Conservation (phyloP, 1,140 invertebrate genomes). For the Doryteuthis pealeii region DNA sequence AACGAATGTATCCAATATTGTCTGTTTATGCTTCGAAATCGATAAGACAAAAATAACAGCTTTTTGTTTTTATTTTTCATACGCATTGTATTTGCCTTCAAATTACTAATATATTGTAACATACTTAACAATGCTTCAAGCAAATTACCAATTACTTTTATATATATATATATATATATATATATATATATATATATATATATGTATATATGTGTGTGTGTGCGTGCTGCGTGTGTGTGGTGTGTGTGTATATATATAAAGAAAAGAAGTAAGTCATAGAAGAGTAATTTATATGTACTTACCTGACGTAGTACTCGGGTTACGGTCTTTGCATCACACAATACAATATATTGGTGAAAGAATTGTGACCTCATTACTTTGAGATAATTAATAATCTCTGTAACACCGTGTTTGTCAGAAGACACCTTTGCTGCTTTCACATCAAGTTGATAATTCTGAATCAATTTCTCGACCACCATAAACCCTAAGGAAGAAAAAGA, state of each 20-base stretch:
- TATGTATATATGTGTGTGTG: not conserved
- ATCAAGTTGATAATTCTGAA: not conserved
- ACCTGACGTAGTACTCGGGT: not conserved
- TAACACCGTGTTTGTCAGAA: not conserved
- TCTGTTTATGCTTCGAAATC: too few species aligned
- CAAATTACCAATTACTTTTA: too few species aligned
- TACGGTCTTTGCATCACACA: not conserved
- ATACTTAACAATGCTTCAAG: too few species aligned
- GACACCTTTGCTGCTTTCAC: not conserved
- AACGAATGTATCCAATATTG: too few species aligned
- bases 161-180: not conserved
- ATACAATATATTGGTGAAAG: constrained; percentile 4
- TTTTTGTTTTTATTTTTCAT: too few species aligned
- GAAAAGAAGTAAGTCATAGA: too few species aligned
- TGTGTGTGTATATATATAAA: too few species aligned
- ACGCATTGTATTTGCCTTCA: too few species aligned
- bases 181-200: constrained; percentile 1
- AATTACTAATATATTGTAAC: too few species aligned
- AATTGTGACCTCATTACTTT: not conserved
- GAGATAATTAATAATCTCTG: not conserved
- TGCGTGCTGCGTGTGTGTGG: not conserved
- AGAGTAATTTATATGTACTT: too few species aligned
- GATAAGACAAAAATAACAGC: too few species aligned
- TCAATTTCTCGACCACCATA: not conserved
- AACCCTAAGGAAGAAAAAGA: constrained; percentile 1